A percentile compares a stretch with the other conserved stretches of the same genome.
Conservation (phyloP, 2,888 invertebrate species). For the Trilocha varians region DNA sequence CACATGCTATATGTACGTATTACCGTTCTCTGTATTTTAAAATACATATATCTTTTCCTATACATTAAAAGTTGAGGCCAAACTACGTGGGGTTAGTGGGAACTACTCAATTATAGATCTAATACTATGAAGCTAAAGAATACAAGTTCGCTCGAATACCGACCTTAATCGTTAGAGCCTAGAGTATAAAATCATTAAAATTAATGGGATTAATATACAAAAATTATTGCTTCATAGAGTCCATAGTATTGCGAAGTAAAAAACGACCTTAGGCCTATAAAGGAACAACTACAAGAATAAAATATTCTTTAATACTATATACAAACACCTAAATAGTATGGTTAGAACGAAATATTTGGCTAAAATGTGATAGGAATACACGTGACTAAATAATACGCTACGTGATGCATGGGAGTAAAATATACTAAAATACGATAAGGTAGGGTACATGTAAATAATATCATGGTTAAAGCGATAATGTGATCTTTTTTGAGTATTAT, state of each 20-base stretch:
- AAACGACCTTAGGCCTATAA: conserved; percentile 64
- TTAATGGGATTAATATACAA: conserved; percentile 30
- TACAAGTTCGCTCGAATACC: not conserved
- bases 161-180: not conserved
- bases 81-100: conserved; percentile 16
- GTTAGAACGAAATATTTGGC: conserved; percentile 68
- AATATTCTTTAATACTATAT: conserved; percentile 49
- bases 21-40: conserved; percentile 36
- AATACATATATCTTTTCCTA: conserved; percentile 14
- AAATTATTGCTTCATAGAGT: conserved; percentile 63
- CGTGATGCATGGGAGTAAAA: conserved; percentile 34
- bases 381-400: conserved; percentile 45
- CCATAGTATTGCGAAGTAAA: conserved; percentile 65
- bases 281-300: conserved; percentile 65
- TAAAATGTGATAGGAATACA: conserved; percentile 66
- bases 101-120: not conserved
- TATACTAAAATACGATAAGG: conserved; percentile 18
- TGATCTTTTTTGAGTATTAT: conserved; percentile 63
- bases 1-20: conserved; percentile 67
- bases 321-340: conserved; percentile 56
- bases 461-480: conserved; percentile 39
- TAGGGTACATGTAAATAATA: conserved; percentile 30
- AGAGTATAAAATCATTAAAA: not conserved
- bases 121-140: not conserved
- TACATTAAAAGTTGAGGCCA: conserved; percentile 20